These are phyloP conservation scores for Drosophila tropicalis DNA, from an alignment of 1,140 invertebrate genomes.

Conservation along the genomic window DNA sequence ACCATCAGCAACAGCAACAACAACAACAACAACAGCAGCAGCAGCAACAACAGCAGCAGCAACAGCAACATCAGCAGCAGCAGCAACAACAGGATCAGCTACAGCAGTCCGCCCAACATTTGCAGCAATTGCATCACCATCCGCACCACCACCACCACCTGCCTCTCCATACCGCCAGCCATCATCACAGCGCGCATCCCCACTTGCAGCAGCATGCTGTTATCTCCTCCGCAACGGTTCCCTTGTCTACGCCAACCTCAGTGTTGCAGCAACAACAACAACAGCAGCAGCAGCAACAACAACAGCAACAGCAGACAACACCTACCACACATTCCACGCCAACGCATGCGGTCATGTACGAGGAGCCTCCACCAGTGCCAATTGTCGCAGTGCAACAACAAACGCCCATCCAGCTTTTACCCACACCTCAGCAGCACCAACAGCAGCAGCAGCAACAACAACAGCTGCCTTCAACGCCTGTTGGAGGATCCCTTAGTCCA, in stretches of 20 bases:
- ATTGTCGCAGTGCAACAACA: slow-evolving; percentile 74
- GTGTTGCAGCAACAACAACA: slow-evolving; percentile 59
- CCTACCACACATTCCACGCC: slow-evolving; percentile 83
- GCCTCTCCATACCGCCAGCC: slow-evolving; percentile 59
- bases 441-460: slow-evolving; percentile 63
- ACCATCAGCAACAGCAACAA: slow-evolving; percentile 44
- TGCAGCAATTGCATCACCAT: slow-evolving; percentile 73
- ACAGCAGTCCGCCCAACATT: slow-evolving; percentile 53
- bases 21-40: slow-evolving; percentile 56
- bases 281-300: slow-evolving; percentile 57
- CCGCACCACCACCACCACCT: slow-evolving; percentile 72
- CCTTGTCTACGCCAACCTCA: slow-evolving; percentile 56
- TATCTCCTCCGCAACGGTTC: slow-evolving; percentile 60
- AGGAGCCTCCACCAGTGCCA: slow-evolving; percentile 79
- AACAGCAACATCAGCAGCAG: slow-evolving; percentile 56
- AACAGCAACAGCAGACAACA: slow-evolving; percentile 65
- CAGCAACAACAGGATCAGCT: slow-evolving; percentile 57
- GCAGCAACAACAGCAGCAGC: slow-evolving; percentile 48
- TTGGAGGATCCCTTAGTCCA: slow-evolving; percentile 73
- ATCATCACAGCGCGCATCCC: slow-evolving; percentile 59
- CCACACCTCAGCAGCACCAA: slow-evolving; percentile 65
- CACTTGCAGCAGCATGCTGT: slow-evolving; percentile 65
- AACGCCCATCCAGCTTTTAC: slow-evolving; percentile 53
- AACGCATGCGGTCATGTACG: slow-evolving; percentile 82
- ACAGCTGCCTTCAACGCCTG: slow-evolving; percentile 66